A percentile compares a stretch with the other conserved stretches of the same genome.
Evolutionary conservation across 2,888 invertebrate genomes (phyloP).

Genomic region (Chelonus formosanus): DNA sequence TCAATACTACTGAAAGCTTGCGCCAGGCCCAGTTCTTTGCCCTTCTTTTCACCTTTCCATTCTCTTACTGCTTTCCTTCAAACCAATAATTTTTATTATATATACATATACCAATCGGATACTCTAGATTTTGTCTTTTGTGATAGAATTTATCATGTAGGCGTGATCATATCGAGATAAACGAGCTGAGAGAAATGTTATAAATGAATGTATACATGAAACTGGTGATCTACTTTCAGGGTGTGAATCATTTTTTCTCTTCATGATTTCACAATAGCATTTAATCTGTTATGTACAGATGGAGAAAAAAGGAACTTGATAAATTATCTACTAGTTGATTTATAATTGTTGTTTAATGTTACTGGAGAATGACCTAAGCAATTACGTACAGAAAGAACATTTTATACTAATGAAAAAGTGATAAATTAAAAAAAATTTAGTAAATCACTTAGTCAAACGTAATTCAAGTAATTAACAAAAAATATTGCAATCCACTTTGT

Average conservation of each 20-base stretch:
- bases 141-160: conserved; percentile 6
- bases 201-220: conserved; percentile 4
- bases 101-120: not conserved
- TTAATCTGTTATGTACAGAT: too few species aligned
- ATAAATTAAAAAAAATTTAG: too few species aligned
- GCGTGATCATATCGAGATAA: not conserved
- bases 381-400: too few species aligned
- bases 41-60: not conserved
- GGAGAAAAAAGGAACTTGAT: too few species aligned
- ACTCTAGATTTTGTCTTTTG: not conserved
- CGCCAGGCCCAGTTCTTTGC: conserved; percentile 36
- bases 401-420: too few species aligned
- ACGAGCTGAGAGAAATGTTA: not conserved
- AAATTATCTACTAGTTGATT: too few species aligned
- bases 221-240: not conserved
- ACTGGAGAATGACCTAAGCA: too few species aligned
- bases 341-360: too few species aligned
- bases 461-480: too few species aligned
- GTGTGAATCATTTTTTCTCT: not conserved
- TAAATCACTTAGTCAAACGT: too few species aligned
- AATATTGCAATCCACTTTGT: too few species aligned
- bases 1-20: conserved; percentile 61
- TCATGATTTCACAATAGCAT: too few species aligned
- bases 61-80: not conserved
- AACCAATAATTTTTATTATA: not conserved